Evolutionary conservation across 2,888 invertebrate species (phyloP).

Genomic region (Cyaniris semiargus): DNA sequence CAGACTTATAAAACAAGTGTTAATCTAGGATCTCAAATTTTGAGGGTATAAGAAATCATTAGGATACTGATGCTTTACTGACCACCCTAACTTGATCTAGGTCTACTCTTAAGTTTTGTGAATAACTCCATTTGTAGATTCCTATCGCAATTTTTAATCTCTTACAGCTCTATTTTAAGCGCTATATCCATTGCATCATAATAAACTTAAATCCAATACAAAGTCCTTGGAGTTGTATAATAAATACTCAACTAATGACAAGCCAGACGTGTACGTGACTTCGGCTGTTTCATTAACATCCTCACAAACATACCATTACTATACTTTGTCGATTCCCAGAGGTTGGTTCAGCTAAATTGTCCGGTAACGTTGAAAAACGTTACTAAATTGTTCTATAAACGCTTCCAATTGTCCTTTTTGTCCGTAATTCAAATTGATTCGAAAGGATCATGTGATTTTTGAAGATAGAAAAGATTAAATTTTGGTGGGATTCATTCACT

Average conservation of each 20-base stretch:
- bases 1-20: no score
- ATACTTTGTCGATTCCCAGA: constrained; percentile 27
- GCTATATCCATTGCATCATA: neutral
- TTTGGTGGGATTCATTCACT: no score
- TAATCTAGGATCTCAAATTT: no score
- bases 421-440: neutral
- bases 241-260: constrained; percentile 16
- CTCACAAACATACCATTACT: constrained; percentile 7
- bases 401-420: neutral
- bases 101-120: no score
- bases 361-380: constrained; percentile 17
- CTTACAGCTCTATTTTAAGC: no score
- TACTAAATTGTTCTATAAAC: neutral
- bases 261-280: constrained; percentile 19
- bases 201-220: constrained; percentile 10
- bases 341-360: constrained; percentile 24
- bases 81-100: no score
- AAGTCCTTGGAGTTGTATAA: neutral
- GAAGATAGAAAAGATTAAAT: neutral
- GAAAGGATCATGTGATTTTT: neutral
- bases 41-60: no score
- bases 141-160: no score
- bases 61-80: no score
- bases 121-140: no score
- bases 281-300: constrained; percentile 27